Conservation (phyloP, 30 jellyfish, hydroid and myxozoan species). For the Sanderia malayensis region DNA sequence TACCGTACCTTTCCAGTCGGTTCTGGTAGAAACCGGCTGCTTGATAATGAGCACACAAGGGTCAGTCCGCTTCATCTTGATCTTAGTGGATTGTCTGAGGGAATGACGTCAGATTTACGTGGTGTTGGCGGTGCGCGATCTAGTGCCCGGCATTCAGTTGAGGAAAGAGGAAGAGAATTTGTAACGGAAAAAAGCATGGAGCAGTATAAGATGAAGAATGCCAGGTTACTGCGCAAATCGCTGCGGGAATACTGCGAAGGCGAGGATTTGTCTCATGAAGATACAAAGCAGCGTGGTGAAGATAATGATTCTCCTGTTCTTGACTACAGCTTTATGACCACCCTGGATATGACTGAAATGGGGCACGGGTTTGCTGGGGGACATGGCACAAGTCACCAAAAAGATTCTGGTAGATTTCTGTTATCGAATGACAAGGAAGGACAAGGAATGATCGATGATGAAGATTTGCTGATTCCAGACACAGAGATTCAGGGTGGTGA, state of each 20-base stretch:
- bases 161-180: constrained; percentile 43
- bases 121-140: constrained; percentile 28
- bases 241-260: constrained; percentile 14
- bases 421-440: background rate
- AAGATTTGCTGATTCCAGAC: background rate
- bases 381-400: background rate
- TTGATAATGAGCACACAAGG: too few relatives aligned
- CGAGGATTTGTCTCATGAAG: constrained; percentile 8
- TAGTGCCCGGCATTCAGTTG: constrained; percentile 10
- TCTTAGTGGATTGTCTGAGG: constrained; percentile 24
- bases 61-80: constrained; percentile 25
- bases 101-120: constrained; percentile 7
- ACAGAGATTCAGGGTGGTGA: background rate
- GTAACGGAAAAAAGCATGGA: constrained; percentile 47
- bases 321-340: background rate
- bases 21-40: background rate
- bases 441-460: background rate
- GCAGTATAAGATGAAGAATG: constrained; percentile 31
- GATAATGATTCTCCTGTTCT: background rate
- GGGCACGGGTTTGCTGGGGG: too few relatives aligned
- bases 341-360: background rate
- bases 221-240: constrained; percentile 30
- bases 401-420: background rate
- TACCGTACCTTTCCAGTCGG: background rate
- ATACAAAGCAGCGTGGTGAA: background rate